Evolutionary conservation across 2,113 vertebrate species (phyloP).

Genomic region (Brienomyrus brachyistius): DNA sequence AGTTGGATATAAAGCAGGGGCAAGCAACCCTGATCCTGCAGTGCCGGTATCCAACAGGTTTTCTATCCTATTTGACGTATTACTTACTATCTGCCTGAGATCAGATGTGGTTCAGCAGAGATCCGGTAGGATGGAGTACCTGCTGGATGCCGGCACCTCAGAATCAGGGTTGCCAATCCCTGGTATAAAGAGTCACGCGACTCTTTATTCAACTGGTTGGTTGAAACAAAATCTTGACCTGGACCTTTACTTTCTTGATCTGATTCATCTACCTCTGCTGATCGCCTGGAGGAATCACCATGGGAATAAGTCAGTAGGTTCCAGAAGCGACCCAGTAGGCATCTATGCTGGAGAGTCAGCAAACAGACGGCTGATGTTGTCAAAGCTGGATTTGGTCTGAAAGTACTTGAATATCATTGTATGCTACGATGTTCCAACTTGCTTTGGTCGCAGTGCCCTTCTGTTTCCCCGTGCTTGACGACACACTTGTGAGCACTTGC

Average conservation of each 20-base stretch:
- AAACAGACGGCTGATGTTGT: background rate
- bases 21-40: background rate
- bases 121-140: background rate
- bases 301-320: background rate
- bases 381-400: background rate
- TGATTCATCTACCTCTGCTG: background rate
- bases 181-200: no score
- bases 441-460: background rate
- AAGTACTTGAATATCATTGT: conserved; percentile 8
- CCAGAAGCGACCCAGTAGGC: background rate
- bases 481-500: conserved; percentile 1
- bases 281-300: background rate
- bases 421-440: background rate
- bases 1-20: background rate
- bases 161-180: no score
- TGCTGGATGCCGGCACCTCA: no score
- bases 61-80: background rate
- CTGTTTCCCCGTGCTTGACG: background rate
- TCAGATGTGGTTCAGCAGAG: background rate
- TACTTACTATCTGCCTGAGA: background rate
- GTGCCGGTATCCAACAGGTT: background rate
- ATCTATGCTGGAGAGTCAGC: background rate
- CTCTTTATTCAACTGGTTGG: no score
- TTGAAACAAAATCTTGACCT: background rate
- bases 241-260: background rate